Base-by-base conservation (phyloP, 2,797 vertebrate genomes). In the Enteromius unitaeniatus region DNA sequence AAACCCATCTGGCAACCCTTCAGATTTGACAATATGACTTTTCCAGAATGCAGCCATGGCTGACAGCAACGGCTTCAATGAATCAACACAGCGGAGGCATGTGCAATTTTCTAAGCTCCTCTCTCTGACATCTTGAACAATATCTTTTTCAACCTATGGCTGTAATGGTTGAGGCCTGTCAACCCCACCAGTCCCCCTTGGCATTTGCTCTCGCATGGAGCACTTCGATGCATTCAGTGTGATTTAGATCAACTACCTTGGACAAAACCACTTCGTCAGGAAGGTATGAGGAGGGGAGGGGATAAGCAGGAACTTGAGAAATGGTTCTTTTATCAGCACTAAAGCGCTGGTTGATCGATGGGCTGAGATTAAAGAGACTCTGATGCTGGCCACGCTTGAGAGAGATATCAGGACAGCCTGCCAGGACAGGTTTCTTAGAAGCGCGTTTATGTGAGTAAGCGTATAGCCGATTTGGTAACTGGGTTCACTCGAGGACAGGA, bases 341-440 rank as follows among this genome's bases (percentile, higher is more conserved):
- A 86, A 89, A 86, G 86, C 86, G 84, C 84, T 69, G 85, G 74
- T 85, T 90, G 89, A 91, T 91, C 88, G 86, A 88, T 89, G 88
- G 89, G 81, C 65, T 58, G 69, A 88, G 88, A 90, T 90, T 88
- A 89, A 87, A 88, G 86, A 79, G 80, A 65, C 69, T 84, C 81
- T 28, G 62, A 85, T 69, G 75, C 85, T 80, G 87, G 91, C 88
- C 86, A 81, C 8, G 85, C 85, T 87, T 84, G 82, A 88, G 75
- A 88, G 85, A 88, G 84, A 88, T 82, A 88, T 87, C 74, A 75
- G 79, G 87, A 49, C 60, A 84, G 81, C 67, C 74, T 83, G 88
- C 77, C 82, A 81, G 81, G 73, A 86, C 78, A 79, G 7, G 83
- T 86, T 87, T 81, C 73, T 58, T 47, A 68, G 85, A 78, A 58